Conservation (phyloP, 2,888 invertebrate genomes). For the Drosophila nr. perissopoda region DNA sequence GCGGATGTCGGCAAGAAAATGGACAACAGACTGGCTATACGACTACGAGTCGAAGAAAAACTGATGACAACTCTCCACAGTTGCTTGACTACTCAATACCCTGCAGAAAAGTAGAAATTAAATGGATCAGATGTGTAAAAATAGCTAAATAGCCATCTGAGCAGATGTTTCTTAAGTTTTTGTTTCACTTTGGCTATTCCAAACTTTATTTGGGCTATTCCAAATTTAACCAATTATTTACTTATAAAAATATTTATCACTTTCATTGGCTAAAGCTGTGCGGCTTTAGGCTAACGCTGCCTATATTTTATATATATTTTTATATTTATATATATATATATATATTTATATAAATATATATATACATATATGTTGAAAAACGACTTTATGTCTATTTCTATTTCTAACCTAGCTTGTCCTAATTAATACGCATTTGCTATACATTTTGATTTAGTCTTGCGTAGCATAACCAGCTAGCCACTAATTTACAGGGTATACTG, state of each 20-base stretch:
- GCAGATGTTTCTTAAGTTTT: no score
- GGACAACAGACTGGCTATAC: constrained; percentile 24
- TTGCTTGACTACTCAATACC: not conserved
- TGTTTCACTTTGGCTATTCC: no score
- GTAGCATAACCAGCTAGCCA: not conserved
- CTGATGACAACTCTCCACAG: not conserved
- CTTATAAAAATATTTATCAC: no score
- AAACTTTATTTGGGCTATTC: no score
- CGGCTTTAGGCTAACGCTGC: not conserved
- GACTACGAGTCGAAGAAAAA: constrained; percentile 33
- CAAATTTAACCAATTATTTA: no score
- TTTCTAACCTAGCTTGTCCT: not conserved
- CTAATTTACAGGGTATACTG: constrained; percentile 32
- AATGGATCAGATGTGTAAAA: not conserved
- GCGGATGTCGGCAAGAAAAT: constrained; percentile 36
- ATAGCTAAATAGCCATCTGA: no score
- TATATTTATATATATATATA: not conserved
- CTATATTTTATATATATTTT: not conserved
- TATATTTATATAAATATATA: no score
- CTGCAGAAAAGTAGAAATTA: not conserved
- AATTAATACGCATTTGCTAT: not conserved
- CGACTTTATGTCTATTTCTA: not conserved
- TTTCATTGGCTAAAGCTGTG: not conserved
- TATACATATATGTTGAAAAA: not conserved
- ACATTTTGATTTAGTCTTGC: not conserved